These are phyloP conservation scores for Brachymystax lenok DNA, from an alignment of 2,797 vertebrate species.

Conservation along the genomic window DNA sequence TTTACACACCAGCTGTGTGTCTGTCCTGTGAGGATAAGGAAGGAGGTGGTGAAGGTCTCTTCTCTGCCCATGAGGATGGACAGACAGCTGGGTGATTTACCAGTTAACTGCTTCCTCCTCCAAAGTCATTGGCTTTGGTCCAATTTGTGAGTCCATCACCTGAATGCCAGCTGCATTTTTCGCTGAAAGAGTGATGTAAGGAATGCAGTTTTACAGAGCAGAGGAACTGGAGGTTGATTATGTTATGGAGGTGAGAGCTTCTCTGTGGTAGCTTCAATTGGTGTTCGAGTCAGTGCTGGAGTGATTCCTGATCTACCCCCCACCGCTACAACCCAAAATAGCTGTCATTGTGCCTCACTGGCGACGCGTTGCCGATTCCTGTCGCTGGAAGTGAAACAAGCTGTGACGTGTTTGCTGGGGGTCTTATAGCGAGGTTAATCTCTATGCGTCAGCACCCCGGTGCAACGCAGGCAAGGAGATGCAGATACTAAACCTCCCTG, in stretches of 20 bases:
- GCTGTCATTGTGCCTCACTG: conserved; percentile 38
- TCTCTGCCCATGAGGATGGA: conserved; percentile 29
- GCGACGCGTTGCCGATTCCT: conserved; percentile 47
- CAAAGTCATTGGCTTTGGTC: conserved; percentile 19
- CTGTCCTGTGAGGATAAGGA: conserved; percentile 39
- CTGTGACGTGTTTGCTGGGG: conserved; percentile 55
- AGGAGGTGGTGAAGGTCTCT: conserved; percentile 32
- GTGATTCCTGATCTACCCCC: conserved; percentile 30
- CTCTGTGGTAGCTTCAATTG: conserved; percentile 23
- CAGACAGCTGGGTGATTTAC: conserved; percentile 15
- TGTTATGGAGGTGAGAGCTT: conserved; percentile 17
- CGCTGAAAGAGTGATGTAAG: neutral
- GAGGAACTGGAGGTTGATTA: conserved; percentile 7
- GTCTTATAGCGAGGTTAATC: conserved; percentile 61
- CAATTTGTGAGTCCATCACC: conserved; percentile 21
- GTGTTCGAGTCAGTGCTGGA: conserved; percentile 37
- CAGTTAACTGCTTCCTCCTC: conserved; percentile 42
- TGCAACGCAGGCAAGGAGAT: conserved; percentile 40
- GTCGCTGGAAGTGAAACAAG: conserved; percentile 53
- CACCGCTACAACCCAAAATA: conserved; percentile 51
- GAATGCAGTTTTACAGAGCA: neutral
- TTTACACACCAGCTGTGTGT: conserved; percentile 64
- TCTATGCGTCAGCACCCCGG: neutral
- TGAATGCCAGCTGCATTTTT: neutral
- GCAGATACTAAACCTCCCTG: conserved; percentile 15